phyloP scores from a whole-genome alignment of 1,140 invertebrate species.

The Scaptomyza montana region DNA sequence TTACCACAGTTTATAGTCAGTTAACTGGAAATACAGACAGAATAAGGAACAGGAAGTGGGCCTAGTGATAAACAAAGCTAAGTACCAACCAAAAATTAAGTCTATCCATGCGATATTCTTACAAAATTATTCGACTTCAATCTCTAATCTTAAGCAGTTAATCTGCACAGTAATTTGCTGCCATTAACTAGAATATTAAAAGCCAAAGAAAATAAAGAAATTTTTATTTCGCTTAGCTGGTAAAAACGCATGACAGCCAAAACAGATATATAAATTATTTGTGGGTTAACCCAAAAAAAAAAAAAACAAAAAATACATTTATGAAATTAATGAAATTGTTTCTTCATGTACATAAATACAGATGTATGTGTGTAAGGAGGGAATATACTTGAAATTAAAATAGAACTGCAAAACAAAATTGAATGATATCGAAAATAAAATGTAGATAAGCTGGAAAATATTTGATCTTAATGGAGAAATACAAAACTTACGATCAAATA shows the following conservation, averaged over 20 bases:
- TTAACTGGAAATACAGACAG: neutral
- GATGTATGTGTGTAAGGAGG: neutral
- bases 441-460: slow-evolving; percentile 8
- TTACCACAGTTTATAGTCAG: neutral
- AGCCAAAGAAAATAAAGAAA: slow-evolving; percentile 6
- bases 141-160: slow-evolving; percentile 54
- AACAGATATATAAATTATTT: slow-evolving; percentile 48
- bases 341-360: neutral
- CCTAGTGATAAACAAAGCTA: neutral
- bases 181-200: slow-evolving; percentile 47
- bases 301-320: slow-evolving; percentile 21
- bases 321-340: slow-evolving; percentile 35
- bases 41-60: slow-evolving; percentile 13
- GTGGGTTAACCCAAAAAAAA: slow-evolving; percentile 11
- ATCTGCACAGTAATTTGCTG: slow-evolving; percentile 55
- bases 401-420: slow-evolving; percentile 13
- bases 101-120: slow-evolving; percentile 1
- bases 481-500: too few relatives aligned
- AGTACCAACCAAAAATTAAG: slow-evolving; percentile 4
- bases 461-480: neutral
- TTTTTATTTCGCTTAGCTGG: slow-evolving; percentile 6
- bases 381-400: slow-evolving; percentile 12
- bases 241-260: slow-evolving; percentile 20
- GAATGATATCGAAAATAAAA: neutral
- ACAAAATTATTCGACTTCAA: slow-evolving; percentile 23